Conservation (phyloP, 2,113 vertebrate species). For the Geococcyx californianus region DNA sequence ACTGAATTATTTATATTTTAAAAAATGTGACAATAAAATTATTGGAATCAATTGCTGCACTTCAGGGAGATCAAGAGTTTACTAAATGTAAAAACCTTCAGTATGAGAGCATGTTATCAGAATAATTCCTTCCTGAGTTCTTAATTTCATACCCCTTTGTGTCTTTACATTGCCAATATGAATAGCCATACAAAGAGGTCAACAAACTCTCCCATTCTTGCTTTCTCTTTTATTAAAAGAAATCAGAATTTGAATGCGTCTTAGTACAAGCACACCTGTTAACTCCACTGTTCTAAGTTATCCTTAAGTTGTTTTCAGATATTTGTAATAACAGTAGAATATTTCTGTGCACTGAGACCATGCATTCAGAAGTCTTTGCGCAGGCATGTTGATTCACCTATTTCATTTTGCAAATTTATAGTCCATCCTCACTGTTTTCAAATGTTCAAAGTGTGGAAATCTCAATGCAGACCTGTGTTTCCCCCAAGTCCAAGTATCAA, state of each 20-base stretch:
- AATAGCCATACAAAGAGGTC: conserved; percentile 39
- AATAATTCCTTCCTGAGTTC: conserved; percentile 59
- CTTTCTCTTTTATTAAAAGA: conserved; percentile 52
- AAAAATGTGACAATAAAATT: conserved; percentile 69
- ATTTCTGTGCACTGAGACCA: neutral
- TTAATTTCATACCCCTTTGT: conserved; percentile 67
- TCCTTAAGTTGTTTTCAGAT: neutral
- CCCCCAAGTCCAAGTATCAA: neutral
- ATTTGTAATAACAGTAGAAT: conserved; percentile 15
- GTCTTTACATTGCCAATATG: conserved; percentile 13
- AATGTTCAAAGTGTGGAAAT: neutral
- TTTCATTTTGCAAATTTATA: neutral
- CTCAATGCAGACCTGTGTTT: neutral
- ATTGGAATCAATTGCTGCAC: conserved; percentile 64
- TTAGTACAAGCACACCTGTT: neutral
- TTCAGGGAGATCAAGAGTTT: conserved; percentile 49
- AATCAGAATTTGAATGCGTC: conserved; percentile 5
- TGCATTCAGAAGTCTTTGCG: neutral
- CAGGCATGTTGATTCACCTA: neutral
- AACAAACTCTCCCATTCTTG: conserved; percentile 42
- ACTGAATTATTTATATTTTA: conserved; percentile 44
- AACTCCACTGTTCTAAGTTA: neutral
- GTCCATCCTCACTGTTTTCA: neutral
- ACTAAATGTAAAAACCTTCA: conserved; percentile 42
- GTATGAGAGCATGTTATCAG: conserved; percentile 34